Percentiles rank a stretch among this genome's conserved stretches.
Conservation (phyloP, 2,888 invertebrate species). For the Caenorhabditis imperialis region DNA sequence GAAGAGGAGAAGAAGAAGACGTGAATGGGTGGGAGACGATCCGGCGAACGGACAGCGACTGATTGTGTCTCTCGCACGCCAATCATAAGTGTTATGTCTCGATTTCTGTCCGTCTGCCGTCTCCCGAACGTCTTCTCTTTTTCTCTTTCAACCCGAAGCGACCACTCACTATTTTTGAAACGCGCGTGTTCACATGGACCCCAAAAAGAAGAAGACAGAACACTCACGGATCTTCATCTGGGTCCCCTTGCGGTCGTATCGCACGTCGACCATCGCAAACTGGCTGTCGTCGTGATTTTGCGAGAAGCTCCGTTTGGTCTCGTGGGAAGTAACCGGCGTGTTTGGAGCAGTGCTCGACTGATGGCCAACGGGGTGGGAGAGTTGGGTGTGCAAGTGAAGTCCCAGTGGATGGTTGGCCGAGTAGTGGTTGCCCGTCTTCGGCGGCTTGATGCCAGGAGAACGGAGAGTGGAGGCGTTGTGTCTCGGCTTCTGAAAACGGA, state of each 20-base stretch:
- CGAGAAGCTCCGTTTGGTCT: constrained; percentile 46
- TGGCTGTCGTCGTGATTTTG: constrained; percentile 24
- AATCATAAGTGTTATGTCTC: constrained; percentile 40
- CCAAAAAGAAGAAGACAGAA: neutral
- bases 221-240: constrained; percentile 40
- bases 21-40: constrained; percentile 21
- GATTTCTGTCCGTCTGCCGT: constrained; percentile 5
- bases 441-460: constrained; percentile 77
- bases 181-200: neutral
- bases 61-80: constrained; percentile 32
- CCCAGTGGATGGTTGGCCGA: constrained; percentile 38
- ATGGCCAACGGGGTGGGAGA: constrained; percentile 14
- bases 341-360: constrained; percentile 47
- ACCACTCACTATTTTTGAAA: neutral
- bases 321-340: constrained; percentile 39
- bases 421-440: constrained; percentile 62
- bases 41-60: constrained; percentile 35
- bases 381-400: constrained; percentile 26
- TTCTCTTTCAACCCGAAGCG: constrained; percentile 1
- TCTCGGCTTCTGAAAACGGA: constrained; percentile 69
- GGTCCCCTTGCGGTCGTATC: constrained; percentile 28
- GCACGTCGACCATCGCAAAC: constrained; percentile 15
- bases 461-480: constrained; percentile 67
- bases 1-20: constrained; percentile 6
- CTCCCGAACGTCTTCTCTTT: neutral